Base-by-base conservation (phyloP, 1,140 invertebrate genomes). In the Adoxophyes honmai region DNA sequence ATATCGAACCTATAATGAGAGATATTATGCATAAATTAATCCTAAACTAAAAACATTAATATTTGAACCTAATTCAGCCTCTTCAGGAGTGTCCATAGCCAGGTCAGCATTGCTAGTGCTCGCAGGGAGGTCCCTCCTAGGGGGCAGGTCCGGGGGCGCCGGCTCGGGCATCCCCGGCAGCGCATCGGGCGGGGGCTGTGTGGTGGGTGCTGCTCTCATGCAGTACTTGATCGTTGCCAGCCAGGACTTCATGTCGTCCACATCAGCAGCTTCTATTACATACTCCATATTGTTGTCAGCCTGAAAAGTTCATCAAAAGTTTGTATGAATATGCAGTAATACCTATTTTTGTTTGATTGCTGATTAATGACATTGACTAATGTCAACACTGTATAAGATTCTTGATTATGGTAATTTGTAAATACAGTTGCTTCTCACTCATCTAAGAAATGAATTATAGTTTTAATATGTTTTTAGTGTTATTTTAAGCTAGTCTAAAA, bases 261-360 rank as follows among this genome's bases (percentile, higher is more conserved):
- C 92, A 81, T 97, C 96, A 34, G 94, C 92, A 18, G 97, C 96
- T 83, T 98, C 97, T 72, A 99, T 98, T 18, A 99, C 96, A 90
- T 98, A 98, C 81, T 99, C 98, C 91, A 96, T 95, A 68, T 95
- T 96, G 75, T 96, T 96, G 73, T 96, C 95, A 21, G 96, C 97
- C 91, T 90, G 67, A 9, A 39, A 34, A 34, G 9, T 44, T 15
- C 39, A n/a, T n/a, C n/a, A n/a, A n/a, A n/a, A n/a, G n/a, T n/a
- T n/a, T n/a, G n/a, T n/a, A n/a, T n/a, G n/a, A n/a, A n/a, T n/a
- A n/a, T n/a, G n/a, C n/a, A n/a, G n/a, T n/a, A n/a, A n/a, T n/a
- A n/a, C n/a, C n/a, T n/a, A n/a, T n/a, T n/a, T n/a, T n/a, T n/a
- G n/a, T n/a, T n/a, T n/a, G n/a, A n/a, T n/a, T n/a, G n/a, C n/a